phyloP scores from a whole-genome alignment of 1,140 invertebrate species.

The Anastrepha ludens region DNA sequence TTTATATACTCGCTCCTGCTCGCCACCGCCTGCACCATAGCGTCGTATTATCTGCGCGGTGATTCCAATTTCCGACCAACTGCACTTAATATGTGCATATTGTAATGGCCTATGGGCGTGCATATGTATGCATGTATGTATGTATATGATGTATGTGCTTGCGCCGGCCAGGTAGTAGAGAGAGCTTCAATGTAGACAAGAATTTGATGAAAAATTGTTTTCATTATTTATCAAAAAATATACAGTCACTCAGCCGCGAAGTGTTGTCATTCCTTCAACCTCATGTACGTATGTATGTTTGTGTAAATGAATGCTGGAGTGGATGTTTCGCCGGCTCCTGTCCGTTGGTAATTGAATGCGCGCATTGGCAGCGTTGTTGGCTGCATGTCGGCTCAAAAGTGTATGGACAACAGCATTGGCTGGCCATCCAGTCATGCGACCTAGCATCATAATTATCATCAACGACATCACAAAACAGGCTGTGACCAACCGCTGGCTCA shows the following conservation, averaged over 20 bases:
- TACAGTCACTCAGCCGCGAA: background rate
- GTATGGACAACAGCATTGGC: background rate
- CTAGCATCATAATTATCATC: conserved; percentile 35
- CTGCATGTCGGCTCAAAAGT: background rate
- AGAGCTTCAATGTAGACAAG: background rate
- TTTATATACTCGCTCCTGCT: conserved; percentile 17
- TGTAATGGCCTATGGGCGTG: conserved; percentile 28
- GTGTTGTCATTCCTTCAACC: background rate
- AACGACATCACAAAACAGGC: background rate
- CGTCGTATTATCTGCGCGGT: conserved; percentile 22
- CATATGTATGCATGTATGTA: background rate
- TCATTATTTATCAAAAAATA: conserved; percentile 31
- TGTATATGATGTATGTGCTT: background rate
- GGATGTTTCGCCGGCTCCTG: background rate
- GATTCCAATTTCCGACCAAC: conserved; percentile 36
- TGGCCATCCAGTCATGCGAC: background rate
- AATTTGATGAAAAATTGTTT: conserved; percentile 34
- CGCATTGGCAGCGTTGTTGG: background rate
- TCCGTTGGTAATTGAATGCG: conserved; percentile 5
- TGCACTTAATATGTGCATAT: conserved; percentile 50
- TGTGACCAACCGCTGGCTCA: background rate
- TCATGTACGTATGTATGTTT: background rate
- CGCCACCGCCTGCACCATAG: background rate
- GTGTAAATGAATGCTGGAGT: background rate
- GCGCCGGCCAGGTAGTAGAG: background rate